phyloP scores from a whole-genome alignment of 1,140 invertebrate genomes.

The Cyclina sinensis region DNA sequence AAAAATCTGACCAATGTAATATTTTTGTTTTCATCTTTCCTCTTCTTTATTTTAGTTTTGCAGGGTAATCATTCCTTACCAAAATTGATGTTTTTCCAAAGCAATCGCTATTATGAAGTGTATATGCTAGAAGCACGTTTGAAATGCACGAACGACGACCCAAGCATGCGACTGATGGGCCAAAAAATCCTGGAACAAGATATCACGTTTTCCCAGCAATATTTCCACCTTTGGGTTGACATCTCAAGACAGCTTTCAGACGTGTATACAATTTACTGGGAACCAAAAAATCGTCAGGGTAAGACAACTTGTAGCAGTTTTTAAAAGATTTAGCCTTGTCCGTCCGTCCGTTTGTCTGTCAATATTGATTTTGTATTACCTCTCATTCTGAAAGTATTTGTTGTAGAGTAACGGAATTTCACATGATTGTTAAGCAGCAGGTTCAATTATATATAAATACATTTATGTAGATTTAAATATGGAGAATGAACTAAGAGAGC shows the following conservation, averaged over 20 bases:
- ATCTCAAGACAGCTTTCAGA: neutral
- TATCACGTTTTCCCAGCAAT: neutral
- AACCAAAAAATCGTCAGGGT: neutral
- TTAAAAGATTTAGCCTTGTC: too few relatives aligned
- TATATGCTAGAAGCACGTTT: neutral
- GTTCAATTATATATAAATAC: too few relatives aligned
- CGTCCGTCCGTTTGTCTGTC: too few relatives aligned
- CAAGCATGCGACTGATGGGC: neutral
- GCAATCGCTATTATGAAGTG: conserved; percentile 1
- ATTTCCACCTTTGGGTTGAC: conserved; percentile 7
- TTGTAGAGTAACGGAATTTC: too few relatives aligned
- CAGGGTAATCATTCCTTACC: neutral
- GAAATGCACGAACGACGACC: neutral
- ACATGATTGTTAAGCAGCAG: too few relatives aligned
- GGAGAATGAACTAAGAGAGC: too few relatives aligned
- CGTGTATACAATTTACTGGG: conserved; percentile 7
- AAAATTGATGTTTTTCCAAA: conserved; percentile 3
- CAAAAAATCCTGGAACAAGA: neutral
- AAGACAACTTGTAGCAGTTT: too few relatives aligned
- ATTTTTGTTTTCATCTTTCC: too few relatives aligned
- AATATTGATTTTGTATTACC: too few relatives aligned
- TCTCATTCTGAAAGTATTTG: too few relatives aligned
- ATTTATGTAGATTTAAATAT: too few relatives aligned
- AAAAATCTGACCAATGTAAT: too few relatives aligned
- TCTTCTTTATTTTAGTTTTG: conserved; percentile 34